phyloP scores from a whole-genome alignment of 53 echinoderm and acorn worm genomes.

The Temnopleurus reevesii region DNA sequence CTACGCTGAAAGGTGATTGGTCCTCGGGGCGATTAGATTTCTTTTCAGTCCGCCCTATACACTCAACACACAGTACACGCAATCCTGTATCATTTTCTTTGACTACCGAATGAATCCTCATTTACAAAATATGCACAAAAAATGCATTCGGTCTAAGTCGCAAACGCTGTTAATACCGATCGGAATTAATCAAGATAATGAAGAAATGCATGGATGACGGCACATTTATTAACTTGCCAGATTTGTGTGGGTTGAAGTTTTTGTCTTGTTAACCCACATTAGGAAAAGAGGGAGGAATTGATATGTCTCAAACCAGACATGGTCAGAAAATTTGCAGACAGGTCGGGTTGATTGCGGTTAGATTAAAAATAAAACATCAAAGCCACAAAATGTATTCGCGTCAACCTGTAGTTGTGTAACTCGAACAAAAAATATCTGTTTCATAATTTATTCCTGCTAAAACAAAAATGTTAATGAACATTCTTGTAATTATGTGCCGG shows the following conservation, averaged over 20 bases:
- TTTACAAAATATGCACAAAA: neutral
- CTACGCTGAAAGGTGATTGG: constrained; percentile 3
- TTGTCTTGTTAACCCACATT: neutral
- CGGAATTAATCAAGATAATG: neutral
- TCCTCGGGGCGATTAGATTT: constrained; percentile 23
- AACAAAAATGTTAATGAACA: no score
- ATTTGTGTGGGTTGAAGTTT: neutral
- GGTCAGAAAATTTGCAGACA: neutral
- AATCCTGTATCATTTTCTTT: neutral
- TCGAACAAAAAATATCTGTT: no score
- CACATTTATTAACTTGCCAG: neutral
- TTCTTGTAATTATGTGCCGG: no score
- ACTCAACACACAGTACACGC: neutral
- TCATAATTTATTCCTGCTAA: no score
- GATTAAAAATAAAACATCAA: neutral
- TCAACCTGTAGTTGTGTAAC: neutral
- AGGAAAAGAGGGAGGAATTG: neutral
- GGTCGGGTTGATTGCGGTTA: neutral
- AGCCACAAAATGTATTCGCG: neutral
- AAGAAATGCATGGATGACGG: neutral
- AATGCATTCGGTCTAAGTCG: neutral
- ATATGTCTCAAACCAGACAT: neutral
- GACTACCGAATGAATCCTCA: neutral
- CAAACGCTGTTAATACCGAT: no score
- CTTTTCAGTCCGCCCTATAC: neutral